These are phyloP conservation scores for Volucella zonaria DNA, from an alignment of 2,888 invertebrate species.

Conservation along the genomic window DNA sequence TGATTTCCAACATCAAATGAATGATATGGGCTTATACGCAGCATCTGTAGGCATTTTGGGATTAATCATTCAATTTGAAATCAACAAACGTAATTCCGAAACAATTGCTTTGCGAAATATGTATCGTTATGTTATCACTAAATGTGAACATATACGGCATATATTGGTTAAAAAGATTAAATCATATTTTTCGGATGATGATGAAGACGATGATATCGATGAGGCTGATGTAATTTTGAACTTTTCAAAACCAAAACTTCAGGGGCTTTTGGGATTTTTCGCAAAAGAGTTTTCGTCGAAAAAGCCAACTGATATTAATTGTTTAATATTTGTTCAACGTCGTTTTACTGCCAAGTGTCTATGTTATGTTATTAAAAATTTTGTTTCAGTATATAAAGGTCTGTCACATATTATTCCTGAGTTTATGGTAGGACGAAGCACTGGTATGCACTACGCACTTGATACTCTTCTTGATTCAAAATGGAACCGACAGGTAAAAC, in stretches of 20 bases:
- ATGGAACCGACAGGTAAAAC: constrained; percentile 77
- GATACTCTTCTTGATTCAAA: constrained; percentile 78
- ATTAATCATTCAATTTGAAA: constrained; percentile 86
- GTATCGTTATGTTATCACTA: constrained; percentile 76
- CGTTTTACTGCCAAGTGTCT: constrained; percentile 90
- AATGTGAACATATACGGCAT: constrained; percentile 83
- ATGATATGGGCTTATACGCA: constrained; percentile 85
- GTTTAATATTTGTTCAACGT: constrained; percentile 80
- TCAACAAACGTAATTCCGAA: constrained; percentile 84
- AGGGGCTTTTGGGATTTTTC: constrained; percentile 85
- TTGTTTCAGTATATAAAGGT: constrained; percentile 82
- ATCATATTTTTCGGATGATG: constrained; percentile 76
- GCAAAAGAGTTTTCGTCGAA: constrained; percentile 84
- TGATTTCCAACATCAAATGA: constrained; percentile 83
- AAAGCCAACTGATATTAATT: constrained; percentile 78
- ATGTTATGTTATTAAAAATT: constrained; percentile 86
- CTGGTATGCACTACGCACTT: constrained; percentile 75
- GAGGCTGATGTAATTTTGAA: constrained; percentile 82
- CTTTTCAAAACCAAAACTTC: constrained; percentile 87
- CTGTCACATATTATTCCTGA: constrained; percentile 85
- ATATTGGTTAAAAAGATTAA: constrained; percentile 84
- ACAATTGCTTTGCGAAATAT: constrained; percentile 79
- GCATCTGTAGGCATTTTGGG: constrained; percentile 85
- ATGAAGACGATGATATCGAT: constrained; percentile 76
- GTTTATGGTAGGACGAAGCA: constrained; percentile 87